Conservation (phyloP, 92 coral and sea anemone species). For the Pocillopora meandrina region DNA sequence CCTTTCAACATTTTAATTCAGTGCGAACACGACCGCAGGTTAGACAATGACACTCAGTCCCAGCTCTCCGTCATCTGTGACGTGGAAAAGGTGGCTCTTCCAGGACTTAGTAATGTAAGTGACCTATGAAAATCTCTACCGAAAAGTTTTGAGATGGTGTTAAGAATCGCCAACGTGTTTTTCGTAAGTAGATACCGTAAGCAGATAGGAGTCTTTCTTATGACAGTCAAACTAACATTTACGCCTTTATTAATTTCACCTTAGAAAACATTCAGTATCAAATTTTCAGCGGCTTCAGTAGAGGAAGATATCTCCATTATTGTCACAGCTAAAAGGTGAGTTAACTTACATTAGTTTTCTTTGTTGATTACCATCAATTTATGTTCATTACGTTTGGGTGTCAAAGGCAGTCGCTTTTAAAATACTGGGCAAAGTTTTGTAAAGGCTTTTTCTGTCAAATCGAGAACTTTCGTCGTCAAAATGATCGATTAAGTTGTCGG, state of each 20-base stretch:
- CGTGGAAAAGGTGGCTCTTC: constrained; percentile 12
- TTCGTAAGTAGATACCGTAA: too few species aligned
- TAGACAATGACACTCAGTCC: constrained; percentile 21
- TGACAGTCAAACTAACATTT: background rate
- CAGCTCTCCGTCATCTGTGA: constrained; percentile 16
- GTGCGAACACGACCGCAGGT: constrained; percentile 5
- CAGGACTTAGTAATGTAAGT: constrained; percentile 27
- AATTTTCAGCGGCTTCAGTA: constrained; percentile 62
- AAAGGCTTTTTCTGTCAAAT: too few species aligned
- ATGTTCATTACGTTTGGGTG: too few species aligned
- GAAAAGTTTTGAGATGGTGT: too few species aligned
- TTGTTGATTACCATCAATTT: too few species aligned
- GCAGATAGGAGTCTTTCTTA: too few species aligned
- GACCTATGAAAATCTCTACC: background rate
- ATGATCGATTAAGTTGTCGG: too few species aligned
- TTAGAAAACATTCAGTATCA: constrained; percentile 65
- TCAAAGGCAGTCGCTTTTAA: too few species aligned
- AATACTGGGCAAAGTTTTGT: too few species aligned
- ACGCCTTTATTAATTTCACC: background rate
- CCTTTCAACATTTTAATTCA: background rate
- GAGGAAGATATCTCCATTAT: constrained; percentile 42
- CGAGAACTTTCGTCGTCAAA: too few species aligned
- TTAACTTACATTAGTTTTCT: background rate
- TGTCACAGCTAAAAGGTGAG: constrained; percentile 28
- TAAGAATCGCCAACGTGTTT: too few species aligned